Base-by-base conservation (phyloP, 2,113 vertebrate species). In the Microcebus tavaratra region DNA sequence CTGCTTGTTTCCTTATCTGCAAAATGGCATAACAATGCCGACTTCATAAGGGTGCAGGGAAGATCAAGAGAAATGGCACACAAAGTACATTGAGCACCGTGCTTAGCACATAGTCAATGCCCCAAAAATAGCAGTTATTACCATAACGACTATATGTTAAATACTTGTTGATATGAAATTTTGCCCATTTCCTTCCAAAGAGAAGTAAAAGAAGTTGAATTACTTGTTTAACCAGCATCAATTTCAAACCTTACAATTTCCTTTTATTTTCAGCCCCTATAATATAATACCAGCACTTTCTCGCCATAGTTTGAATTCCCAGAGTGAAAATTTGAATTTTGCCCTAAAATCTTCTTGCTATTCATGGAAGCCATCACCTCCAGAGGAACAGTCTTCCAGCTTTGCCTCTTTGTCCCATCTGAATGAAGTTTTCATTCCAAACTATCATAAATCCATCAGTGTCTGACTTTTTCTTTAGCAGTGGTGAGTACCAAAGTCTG, bases 201-300 rank as follows among this genome's bases (percentile, higher is more conserved):
- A 50, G 4, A 95, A 91, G 27, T 50, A 2, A 61, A 91, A 68
- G 48, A 88, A 59, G 13, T 15, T 76, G 63, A 86, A 63, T 59
- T 76, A 81, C 13, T 95, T 88, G 55, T 91, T 85, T 83, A 94
- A 17, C 23, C 31, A 96, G 2, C 11, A 75, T 12, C 31, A 55
- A 75, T 97, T 96, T 91, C 82, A 95, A 80, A 82, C 20, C 36
- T 90, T 81, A 89, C 1, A 61, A 70, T 79, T 78, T 84, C 15
- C 45, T 85, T 72, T 73, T 59, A 63, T 82, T 90, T 93, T 45
- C 34, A 88, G 39, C 20, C 23, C n/a, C 63, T 91, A 13, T 21
- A n/a, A 45, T 70, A 80, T 10, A 93, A 50, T 11, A 10, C 21
- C 31, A 53, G n/a, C 39, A 67, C 91, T 93, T 95, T 83, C 45